A percentile compares a stretch with the other conserved stretches of the same genome.
Conservation (phyloP, 1,140 invertebrate genomes). For the Zaprionus nigranus region DNA sequence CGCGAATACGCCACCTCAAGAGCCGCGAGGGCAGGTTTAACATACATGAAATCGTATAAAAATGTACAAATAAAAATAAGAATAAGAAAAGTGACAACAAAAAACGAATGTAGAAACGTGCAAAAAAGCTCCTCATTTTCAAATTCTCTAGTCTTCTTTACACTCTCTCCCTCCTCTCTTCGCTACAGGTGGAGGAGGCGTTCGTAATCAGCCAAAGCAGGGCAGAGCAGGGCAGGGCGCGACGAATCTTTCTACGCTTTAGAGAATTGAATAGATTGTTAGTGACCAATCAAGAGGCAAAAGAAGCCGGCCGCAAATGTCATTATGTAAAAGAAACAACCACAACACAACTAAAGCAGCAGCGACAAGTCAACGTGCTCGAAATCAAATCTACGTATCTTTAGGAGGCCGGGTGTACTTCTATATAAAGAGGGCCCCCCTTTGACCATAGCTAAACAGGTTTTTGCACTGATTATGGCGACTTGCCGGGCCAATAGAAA, state of each 20-base stretch:
- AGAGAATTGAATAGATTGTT: conserved; percentile 50
- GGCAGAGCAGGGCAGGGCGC: neutral
- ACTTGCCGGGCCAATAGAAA: conserved; percentile 15
- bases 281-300: conserved; percentile 14
- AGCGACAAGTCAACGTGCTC: conserved; percentile 54
- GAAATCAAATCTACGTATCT: conserved; percentile 17
- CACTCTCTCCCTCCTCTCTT: neutral
- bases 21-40: conserved; percentile 1
- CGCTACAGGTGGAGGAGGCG: neutral
- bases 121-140: conserved; percentile 66
- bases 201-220: conserved; percentile 7
- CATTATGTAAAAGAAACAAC: conserved; percentile 61
- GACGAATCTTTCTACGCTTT: conserved; percentile 58
- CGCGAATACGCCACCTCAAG: conserved; percentile 43
- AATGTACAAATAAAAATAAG: conserved; percentile 21
- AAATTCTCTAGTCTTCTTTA: conserved; percentile 26
- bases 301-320: conserved; percentile 67
- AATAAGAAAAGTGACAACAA: conserved; percentile 21
- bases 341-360: conserved; percentile 19
- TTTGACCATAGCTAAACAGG: conserved; percentile 23
- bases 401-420: neutral
- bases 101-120: conserved; percentile 59
- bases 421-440: neutral
- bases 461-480: conserved; percentile 11
- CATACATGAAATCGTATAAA: conserved; percentile 57